These are phyloP conservation scores for Rhogogaster chlorosoma DNA, from an alignment of 2,888 invertebrate species.

Conservation along the genomic window DNA sequence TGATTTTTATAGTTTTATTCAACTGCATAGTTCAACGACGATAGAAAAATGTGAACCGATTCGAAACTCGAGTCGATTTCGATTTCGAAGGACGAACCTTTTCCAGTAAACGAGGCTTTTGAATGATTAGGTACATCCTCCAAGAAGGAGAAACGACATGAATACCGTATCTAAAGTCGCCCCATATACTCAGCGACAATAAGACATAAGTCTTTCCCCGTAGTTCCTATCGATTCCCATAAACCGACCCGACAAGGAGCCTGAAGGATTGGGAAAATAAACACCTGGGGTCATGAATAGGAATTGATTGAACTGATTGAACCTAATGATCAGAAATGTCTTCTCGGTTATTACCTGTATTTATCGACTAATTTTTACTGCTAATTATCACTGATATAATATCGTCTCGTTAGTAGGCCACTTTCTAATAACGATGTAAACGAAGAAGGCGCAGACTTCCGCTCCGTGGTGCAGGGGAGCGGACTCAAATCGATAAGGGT, in stretches of 20 bases:
- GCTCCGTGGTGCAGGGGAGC: slow-evolving; percentile 15
- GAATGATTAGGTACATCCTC: slow-evolving; percentile 2
- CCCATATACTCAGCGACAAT: not conserved
- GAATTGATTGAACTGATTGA: not conserved
- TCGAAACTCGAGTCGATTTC: too few species aligned
- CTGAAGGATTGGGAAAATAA: not conserved
- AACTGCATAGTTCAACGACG: not conserved
- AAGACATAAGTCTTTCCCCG: not conserved
- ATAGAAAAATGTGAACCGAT: too few species aligned
- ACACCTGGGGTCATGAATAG: not conserved
- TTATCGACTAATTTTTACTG: not conserved
- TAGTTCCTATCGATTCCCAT: not conserved
- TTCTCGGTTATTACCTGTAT: not conserved
- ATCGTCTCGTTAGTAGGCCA: slow-evolving; percentile 25
- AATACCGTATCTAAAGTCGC: not conserved
- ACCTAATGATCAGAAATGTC: too few species aligned
- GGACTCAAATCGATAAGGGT: slow-evolving; percentile 32
- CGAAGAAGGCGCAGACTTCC: slow-evolving; percentile 39
- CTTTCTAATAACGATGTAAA: slow-evolving; percentile 22
- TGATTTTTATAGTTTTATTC: not conserved
- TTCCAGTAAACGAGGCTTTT: not conserved
- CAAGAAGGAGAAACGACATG: not conserved
- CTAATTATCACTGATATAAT: slow-evolving; percentile 3
- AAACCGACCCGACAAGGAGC: not conserved
- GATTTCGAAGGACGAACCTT: too few species aligned